These are phyloP conservation scores for Myotis yumanensis DNA, from an alignment of 2,113 vertebrate genomes.

Conservation along the genomic window DNA sequence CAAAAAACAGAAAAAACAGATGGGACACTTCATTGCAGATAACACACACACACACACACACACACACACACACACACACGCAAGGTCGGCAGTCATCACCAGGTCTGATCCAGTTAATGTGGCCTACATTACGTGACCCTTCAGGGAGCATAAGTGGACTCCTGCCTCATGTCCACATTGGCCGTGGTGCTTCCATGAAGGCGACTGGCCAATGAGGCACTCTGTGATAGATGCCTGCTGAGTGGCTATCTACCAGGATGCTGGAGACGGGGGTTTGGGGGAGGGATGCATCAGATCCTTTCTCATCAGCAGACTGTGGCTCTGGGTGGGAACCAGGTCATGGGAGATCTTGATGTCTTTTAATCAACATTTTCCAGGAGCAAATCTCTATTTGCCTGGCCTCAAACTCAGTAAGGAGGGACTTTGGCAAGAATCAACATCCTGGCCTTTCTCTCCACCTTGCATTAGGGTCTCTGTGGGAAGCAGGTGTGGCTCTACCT, in stretches of 20 bases:
- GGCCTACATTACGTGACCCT: not conserved
- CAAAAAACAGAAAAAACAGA: not conserved
- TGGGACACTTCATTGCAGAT: not conserved
- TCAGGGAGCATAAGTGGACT: not conserved
- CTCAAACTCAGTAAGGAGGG: not conserved
- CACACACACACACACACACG: not conserved
- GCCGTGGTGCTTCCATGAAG: not conserved
- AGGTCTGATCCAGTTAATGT: not conserved
- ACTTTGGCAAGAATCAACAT: not conserved
- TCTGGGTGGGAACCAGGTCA: not conserved
- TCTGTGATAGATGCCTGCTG: not conserved
- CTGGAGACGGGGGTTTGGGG: fast-evolving
- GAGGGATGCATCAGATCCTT: not conserved
- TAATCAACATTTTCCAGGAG: not conserved
- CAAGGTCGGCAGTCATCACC: not conserved
- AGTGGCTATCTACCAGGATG: not conserved
- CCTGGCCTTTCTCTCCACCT: not conserved
- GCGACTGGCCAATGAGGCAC: not conserved
- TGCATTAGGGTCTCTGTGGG: not conserved
- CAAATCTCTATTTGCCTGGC: not conserved
- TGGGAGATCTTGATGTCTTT: not conserved
- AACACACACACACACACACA: not conserved
- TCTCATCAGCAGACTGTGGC: not conserved
- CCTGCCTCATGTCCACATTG: not conserved
- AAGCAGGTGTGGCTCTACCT: not conserved